A percentile compares a stretch with the other conserved stretches of the same genome.
These are phyloP conservation scores for Dreissena polymorpha DNA, from an alignment of 1,140 invertebrate genomes.

Conservation along the genomic window DNA sequence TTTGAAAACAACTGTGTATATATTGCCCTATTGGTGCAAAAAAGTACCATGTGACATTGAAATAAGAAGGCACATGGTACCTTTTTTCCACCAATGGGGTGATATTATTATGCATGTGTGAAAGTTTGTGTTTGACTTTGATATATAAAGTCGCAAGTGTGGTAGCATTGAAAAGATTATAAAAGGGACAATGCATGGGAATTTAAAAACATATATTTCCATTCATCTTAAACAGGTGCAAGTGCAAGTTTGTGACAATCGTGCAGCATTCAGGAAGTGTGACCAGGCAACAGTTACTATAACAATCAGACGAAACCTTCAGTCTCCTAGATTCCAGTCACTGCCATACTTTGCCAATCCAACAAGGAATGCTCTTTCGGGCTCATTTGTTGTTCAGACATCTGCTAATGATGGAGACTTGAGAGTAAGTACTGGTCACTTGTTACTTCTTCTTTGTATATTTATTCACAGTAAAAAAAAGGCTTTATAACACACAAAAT, in stretches of 20 bases:
- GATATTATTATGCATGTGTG: no score
- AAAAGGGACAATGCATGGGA: background rate
- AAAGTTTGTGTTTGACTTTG: no score
- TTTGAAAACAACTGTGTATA: no score
- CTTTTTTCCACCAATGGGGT: no score
- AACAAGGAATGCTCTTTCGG: background rate
- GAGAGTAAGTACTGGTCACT: constrained; percentile 23
- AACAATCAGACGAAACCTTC: constrained; percentile 11
- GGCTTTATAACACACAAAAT: no score
- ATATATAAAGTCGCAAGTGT: background rate
- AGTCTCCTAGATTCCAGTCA: constrained; percentile 19
- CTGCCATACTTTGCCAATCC: background rate
- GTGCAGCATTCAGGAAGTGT: constrained; percentile 21
- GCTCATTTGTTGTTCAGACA: constrained; percentile 33
- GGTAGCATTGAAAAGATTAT: background rate
- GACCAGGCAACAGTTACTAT: constrained; percentile 32
- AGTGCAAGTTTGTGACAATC: constrained; percentile 41
- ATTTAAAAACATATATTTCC: background rate
- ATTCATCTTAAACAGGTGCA: constrained; percentile 1
- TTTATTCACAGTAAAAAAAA: background rate
- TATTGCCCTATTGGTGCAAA: no score
- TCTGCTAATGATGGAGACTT: constrained; percentile 19
- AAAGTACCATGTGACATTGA: no score
- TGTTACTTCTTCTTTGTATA: background rate
- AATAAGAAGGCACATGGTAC: no score